Conservation (phyloP, 2,888 invertebrate genomes). For the Elmis aenea region DNA sequence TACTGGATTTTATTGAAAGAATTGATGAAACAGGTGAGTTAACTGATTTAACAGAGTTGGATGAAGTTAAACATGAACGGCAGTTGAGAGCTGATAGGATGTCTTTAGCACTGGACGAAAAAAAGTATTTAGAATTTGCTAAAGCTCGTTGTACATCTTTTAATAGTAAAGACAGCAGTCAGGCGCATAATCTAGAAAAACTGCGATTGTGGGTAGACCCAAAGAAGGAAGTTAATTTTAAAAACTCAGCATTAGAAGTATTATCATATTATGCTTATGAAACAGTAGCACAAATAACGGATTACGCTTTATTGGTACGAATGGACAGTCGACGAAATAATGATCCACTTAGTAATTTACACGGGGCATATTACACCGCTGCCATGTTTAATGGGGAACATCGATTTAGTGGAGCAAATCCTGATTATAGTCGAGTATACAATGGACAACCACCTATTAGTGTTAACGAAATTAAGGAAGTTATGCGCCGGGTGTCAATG, state of each 20-base stretch:
- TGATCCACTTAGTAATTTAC: constrained; percentile 66
- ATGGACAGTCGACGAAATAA: constrained; percentile 67
- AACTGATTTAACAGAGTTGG: constrained; percentile 50
- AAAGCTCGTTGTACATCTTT: constrained; percentile 77
- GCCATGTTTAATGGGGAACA: constrained; percentile 56
- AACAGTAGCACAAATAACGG: constrained; percentile 83
- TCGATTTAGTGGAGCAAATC: constrained; percentile 40
- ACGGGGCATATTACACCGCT: constrained; percentile 61
- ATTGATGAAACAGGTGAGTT: constrained; percentile 56
- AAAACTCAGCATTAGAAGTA: constrained; percentile 65
- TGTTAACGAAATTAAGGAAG: constrained; percentile 78
- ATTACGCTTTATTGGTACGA: constrained; percentile 74
- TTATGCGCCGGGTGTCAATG: constrained; percentile 66
- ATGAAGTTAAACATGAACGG: constrained; percentile 54
- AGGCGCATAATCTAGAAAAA: constrained; percentile 42
- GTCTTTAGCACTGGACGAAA: constrained; percentile 52
- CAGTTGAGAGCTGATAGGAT: constrained; percentile 59
- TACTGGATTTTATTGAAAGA: constrained; percentile 51
- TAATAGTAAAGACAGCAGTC: constrained; percentile 36
- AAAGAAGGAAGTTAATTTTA: constrained; percentile 57
- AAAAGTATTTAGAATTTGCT: constrained; percentile 70
- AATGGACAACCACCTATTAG: constrained; percentile 68
- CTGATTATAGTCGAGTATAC: constrained; percentile 52
- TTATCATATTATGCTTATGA: constrained; percentile 84
- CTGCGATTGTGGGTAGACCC: constrained; percentile 62